Conservation (phyloP, 2,888 invertebrate species). For the Acheta domesticus region DNA sequence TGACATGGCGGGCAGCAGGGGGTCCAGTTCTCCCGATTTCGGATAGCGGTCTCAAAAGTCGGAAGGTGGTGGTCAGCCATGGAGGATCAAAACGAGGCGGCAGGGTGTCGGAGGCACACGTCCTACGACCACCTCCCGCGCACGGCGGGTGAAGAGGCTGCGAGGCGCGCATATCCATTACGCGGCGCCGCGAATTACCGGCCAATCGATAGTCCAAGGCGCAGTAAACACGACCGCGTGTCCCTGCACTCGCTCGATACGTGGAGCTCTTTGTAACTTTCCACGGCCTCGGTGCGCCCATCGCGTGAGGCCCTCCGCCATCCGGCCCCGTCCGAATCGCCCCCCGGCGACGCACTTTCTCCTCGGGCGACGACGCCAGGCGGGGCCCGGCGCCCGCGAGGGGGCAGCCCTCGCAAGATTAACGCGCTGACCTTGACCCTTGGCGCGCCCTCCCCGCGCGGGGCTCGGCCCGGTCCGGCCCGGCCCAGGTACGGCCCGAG, state of each 20-base stretch:
- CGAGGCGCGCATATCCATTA: background rate
- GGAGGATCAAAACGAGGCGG: background rate
- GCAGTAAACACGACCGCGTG: background rate
- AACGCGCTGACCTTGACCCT: conserved; percentile 18
- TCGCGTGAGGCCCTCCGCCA: background rate
- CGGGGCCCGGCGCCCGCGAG: background rate
- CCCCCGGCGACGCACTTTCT: too few species aligned
- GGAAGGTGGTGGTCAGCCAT: background rate
- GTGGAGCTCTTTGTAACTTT: background rate
- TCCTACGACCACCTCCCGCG: background rate
- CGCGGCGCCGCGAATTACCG: conserved; percentile 4
- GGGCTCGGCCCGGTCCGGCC: too few species aligned
- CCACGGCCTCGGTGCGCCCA: background rate
- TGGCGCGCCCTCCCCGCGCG: background rate
- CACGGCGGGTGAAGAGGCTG: background rate
- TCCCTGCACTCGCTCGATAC: background rate
- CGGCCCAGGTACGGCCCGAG: too few species aligned
- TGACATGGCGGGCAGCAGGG: too few species aligned
- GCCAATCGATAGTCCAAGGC: background rate
- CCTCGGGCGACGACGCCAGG: background rate
- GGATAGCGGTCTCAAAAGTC: background rate
- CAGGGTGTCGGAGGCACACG: background rate
- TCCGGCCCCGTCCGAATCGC: too few species aligned
- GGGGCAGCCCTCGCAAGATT: background rate
- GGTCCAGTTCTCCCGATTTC: too few species aligned